A percentile compares a stretch with the other conserved stretches of the same genome.
Evolutionary conservation across 2,888 invertebrate genomes (phyloP).

Genomic region (Sarcophaga variegata): DNA sequence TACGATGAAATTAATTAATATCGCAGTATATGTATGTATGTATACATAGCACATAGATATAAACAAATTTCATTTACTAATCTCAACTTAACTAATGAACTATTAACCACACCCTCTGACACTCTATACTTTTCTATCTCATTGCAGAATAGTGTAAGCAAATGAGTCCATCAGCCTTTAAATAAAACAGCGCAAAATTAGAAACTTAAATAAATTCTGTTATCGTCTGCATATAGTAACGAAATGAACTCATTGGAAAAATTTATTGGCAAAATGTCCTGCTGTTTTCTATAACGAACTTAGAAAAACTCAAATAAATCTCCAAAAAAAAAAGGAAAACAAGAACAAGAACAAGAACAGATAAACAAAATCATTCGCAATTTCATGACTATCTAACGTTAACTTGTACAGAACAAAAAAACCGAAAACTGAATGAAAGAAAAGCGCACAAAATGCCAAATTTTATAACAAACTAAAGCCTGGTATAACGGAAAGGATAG

Average conservation of each 20-base stretch:
- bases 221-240: background rate
- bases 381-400: constrained; percentile 40
- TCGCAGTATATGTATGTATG: no score
- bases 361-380: constrained; percentile 3
- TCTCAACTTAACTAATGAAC: constrained; percentile 33
- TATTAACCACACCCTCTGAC: constrained; percentile 33
- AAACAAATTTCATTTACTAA: background rate
- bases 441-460: constrained; percentile 2
- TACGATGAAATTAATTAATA: no score
- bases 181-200: constrained; percentile 44
- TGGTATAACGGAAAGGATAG: background rate
- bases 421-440: background rate
- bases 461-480: background rate
- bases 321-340: background rate
- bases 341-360: background rate
- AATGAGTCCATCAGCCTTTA: background rate
- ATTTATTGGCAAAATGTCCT: constrained; percentile 48
- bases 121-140: background rate
- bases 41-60: no score
- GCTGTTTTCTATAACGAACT: constrained; percentile 47
- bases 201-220: constrained; percentile 35
- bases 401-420: constrained; percentile 10
- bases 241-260: constrained; percentile 39
- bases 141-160: constrained; percentile 37
- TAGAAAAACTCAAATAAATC: constrained; percentile 1